Conservation (phyloP, 2,888 invertebrate genomes). For the Lasioglossum pauxillum region DNA sequence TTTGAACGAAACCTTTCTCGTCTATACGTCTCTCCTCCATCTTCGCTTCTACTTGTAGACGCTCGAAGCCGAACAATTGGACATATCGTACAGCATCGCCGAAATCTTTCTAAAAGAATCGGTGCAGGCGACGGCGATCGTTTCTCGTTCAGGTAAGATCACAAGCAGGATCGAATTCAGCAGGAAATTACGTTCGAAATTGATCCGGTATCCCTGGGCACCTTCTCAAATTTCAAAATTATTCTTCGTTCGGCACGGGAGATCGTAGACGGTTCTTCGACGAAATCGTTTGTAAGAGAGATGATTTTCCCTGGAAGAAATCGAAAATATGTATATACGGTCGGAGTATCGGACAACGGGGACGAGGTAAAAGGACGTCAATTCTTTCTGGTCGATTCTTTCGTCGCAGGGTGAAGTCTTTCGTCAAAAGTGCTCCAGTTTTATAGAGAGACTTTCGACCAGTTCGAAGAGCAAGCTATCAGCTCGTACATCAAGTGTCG, state of each 20-base stretch:
- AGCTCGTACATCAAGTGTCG: slow-evolving; percentile 20
- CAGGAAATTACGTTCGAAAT: not conserved
- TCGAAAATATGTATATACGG: not conserved
- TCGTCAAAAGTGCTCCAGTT: not conserved
- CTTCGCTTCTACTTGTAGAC: not conserved
- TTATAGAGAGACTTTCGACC: not conserved
- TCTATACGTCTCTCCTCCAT: not conserved
- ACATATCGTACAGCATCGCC: not conserved
- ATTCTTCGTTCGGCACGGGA: too few relatives aligned
- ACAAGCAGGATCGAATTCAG: not conserved
- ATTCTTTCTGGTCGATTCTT: not conserved
- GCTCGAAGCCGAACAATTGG: not conserved
- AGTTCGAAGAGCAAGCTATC: not conserved
- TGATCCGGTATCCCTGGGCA: not conserved
- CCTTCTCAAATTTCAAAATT: not conserved
- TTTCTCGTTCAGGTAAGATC: not conserved
- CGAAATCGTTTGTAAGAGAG: not conserved
- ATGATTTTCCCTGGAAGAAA: not conserved
- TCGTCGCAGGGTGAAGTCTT: not conserved
- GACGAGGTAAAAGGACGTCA: not conserved
- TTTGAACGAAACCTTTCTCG: not conserved
- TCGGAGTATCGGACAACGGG: not conserved
- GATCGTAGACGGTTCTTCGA: not conserved
- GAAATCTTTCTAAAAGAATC: not conserved
- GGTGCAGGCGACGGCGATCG: not conserved